Base-by-base conservation (phyloP, 1,140 invertebrate species). In the Polypedilum vanderplanki region DNA sequence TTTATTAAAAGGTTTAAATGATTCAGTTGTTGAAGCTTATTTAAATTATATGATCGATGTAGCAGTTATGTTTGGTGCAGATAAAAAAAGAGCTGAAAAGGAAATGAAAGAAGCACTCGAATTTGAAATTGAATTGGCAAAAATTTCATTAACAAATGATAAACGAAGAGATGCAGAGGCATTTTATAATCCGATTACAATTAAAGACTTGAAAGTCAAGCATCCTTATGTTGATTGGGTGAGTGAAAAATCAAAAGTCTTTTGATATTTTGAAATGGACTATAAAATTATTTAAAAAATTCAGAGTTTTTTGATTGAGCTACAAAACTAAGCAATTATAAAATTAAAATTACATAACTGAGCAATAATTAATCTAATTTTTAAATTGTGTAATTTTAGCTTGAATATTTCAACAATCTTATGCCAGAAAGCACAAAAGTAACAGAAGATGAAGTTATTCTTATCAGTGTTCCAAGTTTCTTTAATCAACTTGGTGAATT, bases 161-260 rank as follows among this genome's bases (percentile, higher is more conserved):
- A 86, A 90, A 75, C 82, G 89, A 75, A 79, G 89, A 73, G 89
- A 91, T 80, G 86, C 87, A 24, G 85, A 86, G 20, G 85, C 87
- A 77, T 80, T 89, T 9, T 91, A 91, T 80, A 90, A 91, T 79
- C 87, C 87, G 73, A 89, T 90, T 84, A 86, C 84, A 1, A 80
- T 89, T 7, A 77, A 76, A 15, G 84, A 89, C 67, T 78, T 90
- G 17, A 81, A 85, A 75, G 77, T 80, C 64, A 78, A 83, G 64
- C 85, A 85, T 46, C 83, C 83, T 5, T 80, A 83, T 76, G 82
- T 46, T n/a, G 18, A 46, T 18, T 74, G 74, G 74, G 41, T 74
- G n/a, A n/a, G 46, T n/a, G n/a, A 15, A 46, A 7, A 41, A n/a
- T n/a, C n/a, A n/a, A n/a, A n/a, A n/a, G n/a, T n/a, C n/a, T n/a